Percentiles rank a stretch among this genome's conserved stretches.
phyloP scores from a whole-genome alignment of 2,113 vertebrate genomes.

The Lucifuga dentata region DNA sequence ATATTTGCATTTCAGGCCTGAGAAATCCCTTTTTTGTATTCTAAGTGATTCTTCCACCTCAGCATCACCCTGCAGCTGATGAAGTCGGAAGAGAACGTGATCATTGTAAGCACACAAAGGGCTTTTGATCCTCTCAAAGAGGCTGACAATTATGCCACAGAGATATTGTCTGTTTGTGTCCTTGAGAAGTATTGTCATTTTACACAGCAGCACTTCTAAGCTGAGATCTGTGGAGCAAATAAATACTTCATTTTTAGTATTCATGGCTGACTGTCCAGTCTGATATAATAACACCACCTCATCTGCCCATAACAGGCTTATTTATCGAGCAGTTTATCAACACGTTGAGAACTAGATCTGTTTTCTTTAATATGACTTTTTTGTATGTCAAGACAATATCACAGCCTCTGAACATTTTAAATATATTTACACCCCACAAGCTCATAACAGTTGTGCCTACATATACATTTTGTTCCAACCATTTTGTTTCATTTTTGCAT shows the following conservation, averaged over 20 bases:
- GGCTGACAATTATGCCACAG: background rate
- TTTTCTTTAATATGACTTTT: background rate
- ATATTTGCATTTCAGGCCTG: background rate
- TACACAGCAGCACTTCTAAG: background rate
- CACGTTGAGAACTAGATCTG: background rate
- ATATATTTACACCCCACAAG: too few species aligned
- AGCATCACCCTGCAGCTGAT: conserved; percentile 3
- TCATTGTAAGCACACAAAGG: background rate
- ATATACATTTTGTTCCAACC: too few species aligned
- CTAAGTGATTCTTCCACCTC: background rate
- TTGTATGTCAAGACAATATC: too few species aligned
- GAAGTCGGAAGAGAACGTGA: background rate
- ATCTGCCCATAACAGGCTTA: background rate
- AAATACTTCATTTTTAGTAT: too few species aligned
- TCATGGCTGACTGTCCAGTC: too few species aligned
- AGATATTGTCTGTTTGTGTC: background rate
- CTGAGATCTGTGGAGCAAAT: background rate
- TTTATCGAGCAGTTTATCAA: background rate
- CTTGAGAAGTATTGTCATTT: background rate
- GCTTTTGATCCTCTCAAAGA: conserved; percentile 6
- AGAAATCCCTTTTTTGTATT: background rate
- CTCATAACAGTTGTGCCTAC: too few species aligned
- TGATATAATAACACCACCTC: too few species aligned
- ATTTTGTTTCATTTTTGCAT: too few species aligned
- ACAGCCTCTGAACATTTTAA: too few species aligned